Conservation (phyloP, 2,888 invertebrate species). For the Cephus pygmeus region DNA sequence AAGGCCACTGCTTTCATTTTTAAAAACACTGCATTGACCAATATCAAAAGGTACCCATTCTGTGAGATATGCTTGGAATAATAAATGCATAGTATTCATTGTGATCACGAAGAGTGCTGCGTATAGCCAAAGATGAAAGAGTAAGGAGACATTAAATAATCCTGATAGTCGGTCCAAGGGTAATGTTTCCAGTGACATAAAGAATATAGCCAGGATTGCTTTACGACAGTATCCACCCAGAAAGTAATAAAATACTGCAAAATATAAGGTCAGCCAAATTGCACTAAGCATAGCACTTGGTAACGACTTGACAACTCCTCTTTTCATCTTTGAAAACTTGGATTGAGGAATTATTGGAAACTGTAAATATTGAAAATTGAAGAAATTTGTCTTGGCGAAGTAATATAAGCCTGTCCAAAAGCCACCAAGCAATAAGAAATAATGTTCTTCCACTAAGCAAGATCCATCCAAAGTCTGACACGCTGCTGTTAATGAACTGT, state of each 20-base stretch:
- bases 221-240: conserved; percentile 71
- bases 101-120: conserved; percentile 77
- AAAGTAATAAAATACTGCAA: conserved; percentile 72
- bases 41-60: conserved; percentile 77
- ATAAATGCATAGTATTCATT: conserved; percentile 76
- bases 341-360: conserved; percentile 80
- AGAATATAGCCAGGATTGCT: conserved; percentile 69
- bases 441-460: conserved; percentile 76
- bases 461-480: conserved; percentile 66
- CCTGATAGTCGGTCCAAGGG: conserved; percentile 68
- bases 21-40: conserved; percentile 61
- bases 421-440: conserved; percentile 76
- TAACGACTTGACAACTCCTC: conserved; percentile 70
- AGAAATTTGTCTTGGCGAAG: conserved; percentile 71
- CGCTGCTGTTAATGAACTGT: conserved; percentile 68
- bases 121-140: conserved; percentile 78
- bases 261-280: conserved; percentile 73
- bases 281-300: conserved; percentile 72
- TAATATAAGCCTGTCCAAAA: conserved; percentile 76
- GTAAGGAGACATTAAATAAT: conserved; percentile 67
- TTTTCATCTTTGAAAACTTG: conserved; percentile 76
- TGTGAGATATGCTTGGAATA: conserved; percentile 78
- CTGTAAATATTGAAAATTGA: conserved; percentile 69
- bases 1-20: conserved; percentile 53
- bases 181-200: conserved; percentile 69